Evolutionary conservation across 2,113 vertebrate genomes (phyloP).

Genomic region (Halichoerus grypus): DNA sequence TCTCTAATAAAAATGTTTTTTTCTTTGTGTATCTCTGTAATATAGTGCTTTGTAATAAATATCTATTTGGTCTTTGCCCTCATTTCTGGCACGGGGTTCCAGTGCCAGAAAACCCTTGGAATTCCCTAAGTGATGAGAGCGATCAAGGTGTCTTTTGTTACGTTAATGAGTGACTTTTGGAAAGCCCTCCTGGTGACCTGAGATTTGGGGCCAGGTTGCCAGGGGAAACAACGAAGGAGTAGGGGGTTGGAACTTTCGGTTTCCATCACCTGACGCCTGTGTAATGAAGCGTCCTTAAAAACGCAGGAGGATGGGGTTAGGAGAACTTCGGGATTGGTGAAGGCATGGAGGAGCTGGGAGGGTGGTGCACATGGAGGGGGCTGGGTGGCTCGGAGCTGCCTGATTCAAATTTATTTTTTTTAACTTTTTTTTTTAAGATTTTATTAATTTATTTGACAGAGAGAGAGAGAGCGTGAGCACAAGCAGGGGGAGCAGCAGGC

Average conservation of each 20-base stretch:
- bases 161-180: no score
- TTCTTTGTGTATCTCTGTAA: neutral
- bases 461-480: neutral
- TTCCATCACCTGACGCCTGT: neutral
- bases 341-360: neutral
- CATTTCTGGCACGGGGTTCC: neutral
- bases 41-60: neutral
- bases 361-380: neutral
- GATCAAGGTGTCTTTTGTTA: neutral
- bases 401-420: neutral
- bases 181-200: neutral
- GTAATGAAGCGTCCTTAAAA: neutral
- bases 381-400: neutral
- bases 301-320: neutral
- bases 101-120: neutral
- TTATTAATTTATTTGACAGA: neutral
- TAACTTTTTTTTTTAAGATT: neutral
- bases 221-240: neutral
- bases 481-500: neutral
- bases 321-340: neutral
- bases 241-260: neutral
- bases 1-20: neutral
- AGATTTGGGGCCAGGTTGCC: neutral
- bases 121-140: neutral
- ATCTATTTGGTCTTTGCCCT: neutral